Percentiles rank a stretch among this genome's conserved stretches.
Evolutionary conservation across 2,888 invertebrate genomes (phyloP).

Genomic region (Actias luna): DNA sequence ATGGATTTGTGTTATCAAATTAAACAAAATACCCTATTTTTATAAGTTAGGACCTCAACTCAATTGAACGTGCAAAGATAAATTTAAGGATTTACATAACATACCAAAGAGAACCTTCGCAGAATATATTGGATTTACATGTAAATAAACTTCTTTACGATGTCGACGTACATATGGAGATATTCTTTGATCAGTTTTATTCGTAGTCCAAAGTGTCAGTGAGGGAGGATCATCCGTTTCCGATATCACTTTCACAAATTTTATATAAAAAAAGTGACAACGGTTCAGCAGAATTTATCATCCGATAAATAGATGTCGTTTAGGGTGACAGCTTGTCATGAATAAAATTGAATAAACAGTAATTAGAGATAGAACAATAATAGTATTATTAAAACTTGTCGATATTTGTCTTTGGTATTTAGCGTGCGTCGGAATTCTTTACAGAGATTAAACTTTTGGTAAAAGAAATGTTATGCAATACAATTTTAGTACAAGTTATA

Average conservation of each 20-base stretch:
- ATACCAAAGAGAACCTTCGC: background rate
- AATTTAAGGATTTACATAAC: background rate
- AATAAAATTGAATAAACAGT: constrained; percentile 12
- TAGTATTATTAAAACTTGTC: no score
- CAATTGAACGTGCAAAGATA: background rate
- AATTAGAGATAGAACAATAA: no score
- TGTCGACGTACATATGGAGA: constrained; percentile 3
- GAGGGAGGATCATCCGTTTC: background rate
- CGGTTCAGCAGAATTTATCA: constrained; percentile 16
- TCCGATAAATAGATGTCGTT: constrained; percentile 16
- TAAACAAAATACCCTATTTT: background rate
- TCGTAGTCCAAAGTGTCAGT: background rate
- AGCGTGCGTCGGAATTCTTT: no score
- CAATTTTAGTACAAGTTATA: no score
- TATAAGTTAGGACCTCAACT: background rate
- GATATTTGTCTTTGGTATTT: no score
- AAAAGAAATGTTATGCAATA: no score
- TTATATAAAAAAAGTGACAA: constrained; percentile 15
- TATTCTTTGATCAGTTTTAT: constrained; percentile 5
- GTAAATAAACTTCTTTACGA: background rate
- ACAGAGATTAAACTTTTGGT: no score
- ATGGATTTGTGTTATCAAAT: background rate
- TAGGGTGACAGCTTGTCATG: constrained; percentile 16
- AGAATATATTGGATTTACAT: constrained; percentile 5
- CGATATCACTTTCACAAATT: constrained; percentile 4